A percentile compares a stretch with the other conserved stretches of the same genome.
These are phyloP conservation scores for Lampropteryx suffumata DNA, from an alignment of 2,888 invertebrate species.

Conservation along the genomic window DNA sequence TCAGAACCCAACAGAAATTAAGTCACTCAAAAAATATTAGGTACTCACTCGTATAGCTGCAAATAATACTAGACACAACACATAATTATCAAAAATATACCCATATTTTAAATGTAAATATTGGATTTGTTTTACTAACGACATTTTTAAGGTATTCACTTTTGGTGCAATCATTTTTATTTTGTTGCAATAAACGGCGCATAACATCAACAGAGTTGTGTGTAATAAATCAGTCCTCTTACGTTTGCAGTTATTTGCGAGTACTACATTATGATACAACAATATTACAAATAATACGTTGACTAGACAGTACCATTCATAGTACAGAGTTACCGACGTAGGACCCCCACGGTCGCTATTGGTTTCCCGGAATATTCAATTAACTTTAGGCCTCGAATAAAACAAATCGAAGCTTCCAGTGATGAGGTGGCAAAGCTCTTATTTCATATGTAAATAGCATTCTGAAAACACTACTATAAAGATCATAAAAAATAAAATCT, in stretches of 20 bases:
- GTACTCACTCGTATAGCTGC: slow-evolving; percentile 35
- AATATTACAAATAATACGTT: slow-evolving; percentile 72
- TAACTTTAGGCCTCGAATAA: slow-evolving; percentile 61
- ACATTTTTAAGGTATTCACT: neutral
- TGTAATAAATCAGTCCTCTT: slow-evolving; percentile 50
- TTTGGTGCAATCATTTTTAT: slow-evolving; percentile 6
- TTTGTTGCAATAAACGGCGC: slow-evolving; percentile 2
- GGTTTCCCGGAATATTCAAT: slow-evolving; percentile 45
- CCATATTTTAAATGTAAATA: too few species aligned
- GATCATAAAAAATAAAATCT: slow-evolving; percentile 25
- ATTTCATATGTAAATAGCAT: slow-evolving; percentile 13
- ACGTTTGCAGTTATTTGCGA: slow-evolving; percentile 55
- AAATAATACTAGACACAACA: slow-evolving; percentile 25
- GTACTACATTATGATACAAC: slow-evolving; percentile 69
- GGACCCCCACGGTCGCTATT: slow-evolving; percentile 59
- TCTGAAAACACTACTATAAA: slow-evolving; percentile 23
- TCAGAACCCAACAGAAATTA: slow-evolving; percentile 28
- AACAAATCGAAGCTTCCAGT: slow-evolving; percentile 54
- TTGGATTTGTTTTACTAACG: neutral
- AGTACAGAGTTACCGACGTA: slow-evolving; percentile 63
- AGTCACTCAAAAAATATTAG: neutral
- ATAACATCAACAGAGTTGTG: slow-evolving; percentile 35
- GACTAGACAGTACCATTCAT: slow-evolving; percentile 77
- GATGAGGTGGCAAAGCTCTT: slow-evolving; percentile 30
- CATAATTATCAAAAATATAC: slow-evolving; percentile 4